phyloP scores from a whole-genome alignment of 2,888 invertebrate genomes.

The Ochlodes sylvanus region DNA sequence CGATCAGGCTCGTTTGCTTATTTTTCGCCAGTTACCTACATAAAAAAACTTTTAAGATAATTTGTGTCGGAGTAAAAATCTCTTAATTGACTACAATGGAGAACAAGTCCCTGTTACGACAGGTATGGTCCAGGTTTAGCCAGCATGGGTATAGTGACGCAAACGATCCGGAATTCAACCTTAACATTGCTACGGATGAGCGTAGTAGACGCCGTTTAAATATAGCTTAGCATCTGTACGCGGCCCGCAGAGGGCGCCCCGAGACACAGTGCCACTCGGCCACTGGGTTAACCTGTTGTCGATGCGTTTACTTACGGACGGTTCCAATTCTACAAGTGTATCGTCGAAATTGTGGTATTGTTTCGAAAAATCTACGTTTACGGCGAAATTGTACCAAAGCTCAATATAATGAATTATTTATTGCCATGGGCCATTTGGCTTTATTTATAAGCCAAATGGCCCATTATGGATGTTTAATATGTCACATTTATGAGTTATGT shows the following conservation, averaged over 20 bases:
- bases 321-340: neutral
- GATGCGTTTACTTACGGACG: neutral
- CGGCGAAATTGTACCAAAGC: too few relatives aligned
- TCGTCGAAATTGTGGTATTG: neutral
- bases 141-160: conserved; percentile 61
- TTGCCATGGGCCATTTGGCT: too few relatives aligned
- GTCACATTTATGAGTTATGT: too few relatives aligned
- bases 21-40: too few relatives aligned
- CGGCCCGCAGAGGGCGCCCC: conserved; percentile 40
- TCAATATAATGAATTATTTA: too few relatives aligned
- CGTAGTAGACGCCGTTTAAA: conserved; percentile 70
- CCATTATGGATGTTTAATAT: too few relatives aligned
- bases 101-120: neutral
- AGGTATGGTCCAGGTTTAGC: conserved; percentile 40
- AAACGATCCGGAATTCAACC: conserved; percentile 77
- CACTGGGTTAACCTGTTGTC: conserved; percentile 24
- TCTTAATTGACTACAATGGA: neutral
- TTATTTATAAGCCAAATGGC: too few relatives aligned
- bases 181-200: conserved; percentile 80
- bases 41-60: too few relatives aligned
- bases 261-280: conserved; percentile 21
- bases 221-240: conserved; percentile 66
- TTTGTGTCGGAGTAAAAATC: neutral
- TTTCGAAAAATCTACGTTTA: too few relatives aligned
- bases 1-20: too few relatives aligned